These are phyloP conservation scores for Papilio machaon DNA, from an alignment of 1,140 invertebrate species.

Conservation along the genomic window DNA sequence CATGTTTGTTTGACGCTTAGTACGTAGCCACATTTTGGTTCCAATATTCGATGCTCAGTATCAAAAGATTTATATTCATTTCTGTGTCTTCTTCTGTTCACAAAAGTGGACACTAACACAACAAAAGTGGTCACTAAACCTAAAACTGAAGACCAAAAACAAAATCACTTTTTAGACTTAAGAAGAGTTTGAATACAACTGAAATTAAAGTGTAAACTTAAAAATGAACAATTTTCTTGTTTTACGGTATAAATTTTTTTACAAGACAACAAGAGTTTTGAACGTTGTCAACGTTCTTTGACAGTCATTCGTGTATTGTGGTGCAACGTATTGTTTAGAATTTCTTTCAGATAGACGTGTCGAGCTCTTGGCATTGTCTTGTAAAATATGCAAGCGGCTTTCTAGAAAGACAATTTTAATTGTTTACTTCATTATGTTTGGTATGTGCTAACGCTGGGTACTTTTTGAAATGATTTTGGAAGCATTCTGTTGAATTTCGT, in stretches of 20 bases:
- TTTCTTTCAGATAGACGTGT: conserved; percentile 60
- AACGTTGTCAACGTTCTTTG: conserved; percentile 4
- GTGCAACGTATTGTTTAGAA: conserved; percentile 60
- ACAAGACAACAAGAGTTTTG: conserved; percentile 1
- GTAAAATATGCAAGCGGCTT: conserved; percentile 69
- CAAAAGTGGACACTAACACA: background rate
- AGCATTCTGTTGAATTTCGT: conserved; percentile 49
- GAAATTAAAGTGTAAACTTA: no score
- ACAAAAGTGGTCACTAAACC: background rate
- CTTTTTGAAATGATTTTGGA: conserved; percentile 40
- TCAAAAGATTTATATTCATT: background rate
- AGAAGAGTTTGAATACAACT: no score
- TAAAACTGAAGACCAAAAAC: background rate
- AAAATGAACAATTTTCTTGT: background rate
- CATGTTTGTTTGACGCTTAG: conserved; percentile 9
- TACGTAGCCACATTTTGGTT: no score
- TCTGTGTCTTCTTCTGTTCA: no score
- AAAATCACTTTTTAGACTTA: no score
- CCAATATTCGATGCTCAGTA: background rate
- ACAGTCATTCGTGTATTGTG: conserved; percentile 42
- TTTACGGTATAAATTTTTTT: background rate
- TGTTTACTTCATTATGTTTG: conserved; percentile 47
- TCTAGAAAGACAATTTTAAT: conserved; percentile 57
- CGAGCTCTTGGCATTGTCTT: conserved; percentile 50
- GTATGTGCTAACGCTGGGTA: conserved; percentile 47